phyloP scores from a whole-genome alignment of 1,140 invertebrate genomes.

The Drosophila sp. region DNA sequence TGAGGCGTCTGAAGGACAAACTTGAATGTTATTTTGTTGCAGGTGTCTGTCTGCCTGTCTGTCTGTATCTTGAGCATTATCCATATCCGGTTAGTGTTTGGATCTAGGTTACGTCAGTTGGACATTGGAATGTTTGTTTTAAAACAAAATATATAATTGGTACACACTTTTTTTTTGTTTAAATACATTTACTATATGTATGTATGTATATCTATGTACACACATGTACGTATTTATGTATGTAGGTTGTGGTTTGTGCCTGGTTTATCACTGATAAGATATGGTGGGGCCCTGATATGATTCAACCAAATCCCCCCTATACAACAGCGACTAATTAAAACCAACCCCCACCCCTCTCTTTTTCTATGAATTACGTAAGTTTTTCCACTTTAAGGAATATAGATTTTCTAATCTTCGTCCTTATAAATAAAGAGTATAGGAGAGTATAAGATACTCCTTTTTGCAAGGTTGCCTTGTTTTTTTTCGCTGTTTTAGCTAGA shows the following conservation, averaged over 20 bases:
- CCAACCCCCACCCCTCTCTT: background rate
- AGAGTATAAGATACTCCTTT: background rate
- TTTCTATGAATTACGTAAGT: background rate
- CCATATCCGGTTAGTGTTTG: background rate
- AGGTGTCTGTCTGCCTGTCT: conserved; percentile 2
- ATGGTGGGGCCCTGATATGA: conserved; percentile 33
- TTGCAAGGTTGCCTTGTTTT: background rate
- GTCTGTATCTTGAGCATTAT: background rate
- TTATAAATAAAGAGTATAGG: background rate
- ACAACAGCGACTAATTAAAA: conserved; percentile 1
- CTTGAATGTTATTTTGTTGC: conserved; percentile 19
- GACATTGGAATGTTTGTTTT: too few species aligned
- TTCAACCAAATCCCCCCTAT: conserved; percentile 17
- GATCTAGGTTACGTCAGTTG: conserved; percentile 7
- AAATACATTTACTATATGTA: background rate
- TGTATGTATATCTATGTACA: background rate
- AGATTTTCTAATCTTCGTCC: background rate
- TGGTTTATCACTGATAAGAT: conserved; percentile 56
- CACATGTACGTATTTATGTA: background rate
- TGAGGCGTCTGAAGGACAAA: conserved; percentile 38
- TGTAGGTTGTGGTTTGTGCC: background rate
- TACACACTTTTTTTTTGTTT: background rate
- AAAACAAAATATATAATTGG: background rate
- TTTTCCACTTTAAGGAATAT: background rate
- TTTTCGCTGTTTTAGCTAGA: background rate